Conservation (phyloP, 2,113 vertebrate genomes). For the Xerus inauris region DNA sequence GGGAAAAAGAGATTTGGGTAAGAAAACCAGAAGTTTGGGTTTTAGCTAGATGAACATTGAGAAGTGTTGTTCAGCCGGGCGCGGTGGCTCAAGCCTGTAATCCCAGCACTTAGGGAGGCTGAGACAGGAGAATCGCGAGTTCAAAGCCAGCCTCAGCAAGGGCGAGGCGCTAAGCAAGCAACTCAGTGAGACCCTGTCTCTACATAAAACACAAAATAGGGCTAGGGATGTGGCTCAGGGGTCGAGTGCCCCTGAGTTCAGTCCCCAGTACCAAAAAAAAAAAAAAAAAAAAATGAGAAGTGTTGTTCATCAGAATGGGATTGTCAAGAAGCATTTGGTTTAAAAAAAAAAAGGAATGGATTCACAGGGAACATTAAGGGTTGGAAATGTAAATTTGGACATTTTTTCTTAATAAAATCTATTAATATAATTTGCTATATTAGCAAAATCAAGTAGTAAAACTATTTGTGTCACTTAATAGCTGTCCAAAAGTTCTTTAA, state of each 20-base stretch:
- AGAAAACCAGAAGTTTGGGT: background rate
- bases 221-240: no score
- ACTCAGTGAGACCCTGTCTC: no score
- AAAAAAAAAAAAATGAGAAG: no score
- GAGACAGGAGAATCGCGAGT: no score
- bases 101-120: no score
- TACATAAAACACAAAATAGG: no score
- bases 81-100: no score
- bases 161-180: no score
- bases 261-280: no score
- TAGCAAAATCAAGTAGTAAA: background rate
- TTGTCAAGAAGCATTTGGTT: background rate
- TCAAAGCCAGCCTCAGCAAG: no score
- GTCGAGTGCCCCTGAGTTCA: no score
- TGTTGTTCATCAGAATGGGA: background rate
- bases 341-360: background rate
- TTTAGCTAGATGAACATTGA: background rate
- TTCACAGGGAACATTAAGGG: background rate
- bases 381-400: background rate
- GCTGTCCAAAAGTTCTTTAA: background rate
- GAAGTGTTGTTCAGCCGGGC: background rate
- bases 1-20: background rate
- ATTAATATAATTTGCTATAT: constrained; percentile 24
- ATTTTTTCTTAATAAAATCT: constrained; percentile 3
- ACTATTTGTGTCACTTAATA: constrained; percentile 33